Evolutionary conservation across 2,888 invertebrate genomes (phyloP).

Genomic region (Achlya flavicornis): DNA sequence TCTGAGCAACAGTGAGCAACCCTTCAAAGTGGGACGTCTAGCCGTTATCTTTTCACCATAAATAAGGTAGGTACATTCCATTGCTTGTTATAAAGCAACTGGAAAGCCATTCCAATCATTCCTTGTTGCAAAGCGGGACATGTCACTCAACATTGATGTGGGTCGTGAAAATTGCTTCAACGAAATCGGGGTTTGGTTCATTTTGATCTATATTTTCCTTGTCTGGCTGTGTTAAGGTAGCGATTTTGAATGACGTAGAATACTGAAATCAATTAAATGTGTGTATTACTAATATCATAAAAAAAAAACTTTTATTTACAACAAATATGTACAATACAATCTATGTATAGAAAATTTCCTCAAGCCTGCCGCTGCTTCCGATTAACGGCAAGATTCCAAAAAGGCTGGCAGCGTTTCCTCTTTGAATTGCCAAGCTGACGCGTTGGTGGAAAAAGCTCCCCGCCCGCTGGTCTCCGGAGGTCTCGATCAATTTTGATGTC

Average conservation of each 20-base stretch:
- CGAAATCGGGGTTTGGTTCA: slow-evolving; percentile 49
- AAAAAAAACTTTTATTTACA: too few relatives aligned
- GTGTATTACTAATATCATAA: too few relatives aligned
- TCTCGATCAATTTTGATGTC: too few relatives aligned
- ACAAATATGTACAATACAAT: too few relatives aligned
- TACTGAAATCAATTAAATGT: neutral
- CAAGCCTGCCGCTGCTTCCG: too few relatives aligned
- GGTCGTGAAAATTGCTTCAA: slow-evolving; percentile 30
- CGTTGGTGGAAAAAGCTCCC: too few relatives aligned
- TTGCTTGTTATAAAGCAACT: slow-evolving; percentile 12
- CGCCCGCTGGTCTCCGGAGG: too few relatives aligned
- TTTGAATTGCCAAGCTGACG: too few relatives aligned
- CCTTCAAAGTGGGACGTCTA: neutral
- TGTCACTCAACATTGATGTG: slow-evolving; percentile 35
- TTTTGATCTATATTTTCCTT: slow-evolving; percentile 40
- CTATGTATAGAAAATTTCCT: too few relatives aligned
- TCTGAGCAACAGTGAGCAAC: neutral
- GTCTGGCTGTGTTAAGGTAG: slow-evolving; percentile 19
- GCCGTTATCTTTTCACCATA: neutral
- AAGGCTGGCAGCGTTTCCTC: too few relatives aligned
- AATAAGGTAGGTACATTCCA: slow-evolving; percentile 1
- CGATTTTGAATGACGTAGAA: neutral
- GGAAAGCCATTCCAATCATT: slow-evolving; percentile 10
- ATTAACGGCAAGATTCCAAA: too few relatives aligned
- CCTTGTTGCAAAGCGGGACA: slow-evolving; percentile 16